Conservation (phyloP, 2,888 invertebrate genomes). For the Ephialtes manifestator region DNA sequence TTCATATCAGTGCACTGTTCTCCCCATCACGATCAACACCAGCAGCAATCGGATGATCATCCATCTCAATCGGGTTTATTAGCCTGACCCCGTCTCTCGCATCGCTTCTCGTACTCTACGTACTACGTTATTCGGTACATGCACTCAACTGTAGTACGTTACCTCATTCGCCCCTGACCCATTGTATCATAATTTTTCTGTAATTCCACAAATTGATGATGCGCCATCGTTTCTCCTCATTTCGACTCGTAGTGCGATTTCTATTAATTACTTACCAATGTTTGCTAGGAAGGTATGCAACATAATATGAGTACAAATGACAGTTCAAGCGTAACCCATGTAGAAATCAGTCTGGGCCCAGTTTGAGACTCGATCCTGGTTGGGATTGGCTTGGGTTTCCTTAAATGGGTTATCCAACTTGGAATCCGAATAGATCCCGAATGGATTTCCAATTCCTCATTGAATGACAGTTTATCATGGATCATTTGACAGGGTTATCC, state of each 20-base stretch:
- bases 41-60: slow-evolving; percentile 61
- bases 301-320: too few species aligned
- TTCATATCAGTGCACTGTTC: slow-evolving; percentile 35
- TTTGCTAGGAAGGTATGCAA: neutral
- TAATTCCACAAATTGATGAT: slow-evolving; percentile 16
- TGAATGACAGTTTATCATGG: too few species aligned
- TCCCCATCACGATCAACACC: slow-evolving; percentile 20
- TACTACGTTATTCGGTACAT: slow-evolving; percentile 13
- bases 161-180: slow-evolving; percentile 12
- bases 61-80: slow-evolving; percentile 63
- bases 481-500: too few species aligned
- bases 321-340: neutral
- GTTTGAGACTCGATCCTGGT: too few species aligned
- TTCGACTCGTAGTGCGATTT: neutral
- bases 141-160: slow-evolving; percentile 8
- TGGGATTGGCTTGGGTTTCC: too few species aligned
- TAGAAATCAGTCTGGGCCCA: too few species aligned
- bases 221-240: neutral
- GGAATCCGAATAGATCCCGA: too few species aligned
- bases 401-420: too few species aligned
- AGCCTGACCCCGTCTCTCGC: slow-evolving; percentile 48
- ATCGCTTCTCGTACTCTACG: slow-evolving; percentile 35
- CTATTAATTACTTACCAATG: neutral
- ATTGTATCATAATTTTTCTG: neutral
- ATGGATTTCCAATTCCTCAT: too few species aligned